A percentile compares a stretch with the other conserved stretches of the same genome.
Conservation (phyloP, 2,113 vertebrate species). For the Bubo scandiacus region DNA sequence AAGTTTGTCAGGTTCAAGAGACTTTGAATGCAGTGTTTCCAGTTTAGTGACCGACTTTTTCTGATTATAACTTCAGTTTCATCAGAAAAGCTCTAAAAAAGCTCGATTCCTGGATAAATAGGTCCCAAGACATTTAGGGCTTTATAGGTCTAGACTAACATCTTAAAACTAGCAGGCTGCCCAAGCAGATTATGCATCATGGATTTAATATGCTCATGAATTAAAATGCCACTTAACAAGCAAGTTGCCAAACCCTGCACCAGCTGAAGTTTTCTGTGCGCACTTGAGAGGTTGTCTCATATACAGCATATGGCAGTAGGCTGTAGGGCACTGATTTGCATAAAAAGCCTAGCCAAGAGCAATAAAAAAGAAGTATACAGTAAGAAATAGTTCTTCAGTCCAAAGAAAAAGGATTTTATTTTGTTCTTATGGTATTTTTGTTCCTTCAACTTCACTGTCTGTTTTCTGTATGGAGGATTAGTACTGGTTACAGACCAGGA, state of each 20-base stretch:
- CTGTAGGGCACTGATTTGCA: not conserved
- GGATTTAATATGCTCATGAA: slow-evolving; percentile 25
- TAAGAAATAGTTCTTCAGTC: not conserved
- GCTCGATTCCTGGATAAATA: not conserved
- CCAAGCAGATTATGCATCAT: not conserved
- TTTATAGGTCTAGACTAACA: slow-evolving; percentile 59
- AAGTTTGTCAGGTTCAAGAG: not conserved
- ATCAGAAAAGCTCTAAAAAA: not conserved
- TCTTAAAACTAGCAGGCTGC: slow-evolving; percentile 35
- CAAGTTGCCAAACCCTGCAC: not conserved
- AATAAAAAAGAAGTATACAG: not conserved
- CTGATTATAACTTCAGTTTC: not conserved
- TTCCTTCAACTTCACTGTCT: not conserved
- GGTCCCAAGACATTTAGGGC: slow-evolving; percentile 8
- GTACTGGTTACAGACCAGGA: not conserved
- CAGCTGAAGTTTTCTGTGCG: not conserved
- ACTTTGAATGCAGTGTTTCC: not conserved
- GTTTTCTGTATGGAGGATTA: not conserved
- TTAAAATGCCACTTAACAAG: slow-evolving; percentile 5
- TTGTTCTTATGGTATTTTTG: not conserved
- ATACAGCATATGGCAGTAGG: not conserved
- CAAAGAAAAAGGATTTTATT: not conserved
- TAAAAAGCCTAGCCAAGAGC: not conserved
- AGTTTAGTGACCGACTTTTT: not conserved
- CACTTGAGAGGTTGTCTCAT: not conserved